These are phyloP conservation scores for Neodiprion lecontei DNA, from an alignment of 1,140 invertebrate genomes.

Conservation along the genomic window DNA sequence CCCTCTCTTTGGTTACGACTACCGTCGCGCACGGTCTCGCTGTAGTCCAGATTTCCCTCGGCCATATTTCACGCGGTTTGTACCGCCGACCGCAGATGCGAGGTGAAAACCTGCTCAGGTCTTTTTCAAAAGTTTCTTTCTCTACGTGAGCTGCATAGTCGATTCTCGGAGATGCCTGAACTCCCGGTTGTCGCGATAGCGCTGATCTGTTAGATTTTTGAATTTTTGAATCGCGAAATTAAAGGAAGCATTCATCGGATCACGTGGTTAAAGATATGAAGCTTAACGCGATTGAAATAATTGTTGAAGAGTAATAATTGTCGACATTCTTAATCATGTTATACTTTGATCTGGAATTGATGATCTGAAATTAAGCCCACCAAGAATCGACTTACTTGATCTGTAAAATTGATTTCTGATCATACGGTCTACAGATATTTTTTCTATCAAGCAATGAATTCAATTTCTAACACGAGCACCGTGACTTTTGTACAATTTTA, in stretches of 20 bases:
- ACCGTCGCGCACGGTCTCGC: slow-evolving; percentile 15
- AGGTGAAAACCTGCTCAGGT: neutral
- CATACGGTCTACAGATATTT: neutral
- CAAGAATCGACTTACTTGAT: too few relatives aligned
- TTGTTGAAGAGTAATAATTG: neutral
- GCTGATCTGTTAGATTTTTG: neutral
- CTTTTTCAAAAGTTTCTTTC: neutral
- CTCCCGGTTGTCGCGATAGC: neutral
- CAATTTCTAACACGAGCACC: neutral
- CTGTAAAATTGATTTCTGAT: too few relatives aligned
- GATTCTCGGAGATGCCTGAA: neutral
- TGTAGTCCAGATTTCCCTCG: neutral
- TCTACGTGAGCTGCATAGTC: neutral
- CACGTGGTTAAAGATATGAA: neutral
- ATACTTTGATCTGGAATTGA: too few relatives aligned
- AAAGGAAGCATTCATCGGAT: neutral
- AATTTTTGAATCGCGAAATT: neutral
- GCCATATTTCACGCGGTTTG: neutral
- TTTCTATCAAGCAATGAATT: neutral
- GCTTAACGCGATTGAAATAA: neutral
- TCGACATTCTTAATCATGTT: too few relatives aligned
- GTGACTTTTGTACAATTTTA: neutral
- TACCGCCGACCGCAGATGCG: neutral
- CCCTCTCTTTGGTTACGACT: neutral
- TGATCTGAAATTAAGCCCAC: too few relatives aligned